Conservation (phyloP, 2,113 vertebrate genomes). For the Ginglymostoma cirratum region DNA sequence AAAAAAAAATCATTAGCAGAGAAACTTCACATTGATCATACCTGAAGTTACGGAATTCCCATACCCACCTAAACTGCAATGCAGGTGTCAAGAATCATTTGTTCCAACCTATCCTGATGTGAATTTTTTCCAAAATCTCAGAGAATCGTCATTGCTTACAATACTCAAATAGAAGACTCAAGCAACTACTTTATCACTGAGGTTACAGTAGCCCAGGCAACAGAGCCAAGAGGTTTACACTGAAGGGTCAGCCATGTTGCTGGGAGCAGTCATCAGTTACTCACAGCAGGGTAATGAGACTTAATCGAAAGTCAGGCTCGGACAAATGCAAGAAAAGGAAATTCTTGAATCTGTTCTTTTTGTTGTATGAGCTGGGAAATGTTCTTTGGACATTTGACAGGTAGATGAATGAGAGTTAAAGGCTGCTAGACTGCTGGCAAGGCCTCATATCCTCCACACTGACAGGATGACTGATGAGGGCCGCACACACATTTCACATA, state of each 20-base stretch:
- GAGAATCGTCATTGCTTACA: neutral
- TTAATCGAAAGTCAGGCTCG: neutral
- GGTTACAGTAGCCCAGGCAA: conserved; percentile 1
- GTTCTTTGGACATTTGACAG: neutral
- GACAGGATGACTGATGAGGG: conserved; percentile 18
- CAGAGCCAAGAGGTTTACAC: neutral
- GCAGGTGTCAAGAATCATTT: neutral
- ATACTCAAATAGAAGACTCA: neutral
- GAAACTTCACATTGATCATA: too few species aligned
- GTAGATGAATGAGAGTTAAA: conserved; percentile 14
- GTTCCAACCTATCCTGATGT: neutral
- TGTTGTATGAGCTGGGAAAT: neutral
- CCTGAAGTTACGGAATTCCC: neutral
- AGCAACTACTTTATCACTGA: neutral
- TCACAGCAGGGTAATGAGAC: neutral
- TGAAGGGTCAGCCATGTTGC: neutral
- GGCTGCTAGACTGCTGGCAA: conserved; percentile 10
- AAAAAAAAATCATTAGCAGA: too few species aligned
- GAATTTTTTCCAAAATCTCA: neutral
- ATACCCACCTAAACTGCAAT: neutral
- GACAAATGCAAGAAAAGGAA: neutral
- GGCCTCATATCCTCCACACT: neutral
- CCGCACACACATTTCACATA: neutral
- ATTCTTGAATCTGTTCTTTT: neutral
- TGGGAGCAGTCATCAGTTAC: neutral